These are phyloP conservation scores for Agrochola lota DNA, from an alignment of 2,888 invertebrate species.

Conservation along the genomic window DNA sequence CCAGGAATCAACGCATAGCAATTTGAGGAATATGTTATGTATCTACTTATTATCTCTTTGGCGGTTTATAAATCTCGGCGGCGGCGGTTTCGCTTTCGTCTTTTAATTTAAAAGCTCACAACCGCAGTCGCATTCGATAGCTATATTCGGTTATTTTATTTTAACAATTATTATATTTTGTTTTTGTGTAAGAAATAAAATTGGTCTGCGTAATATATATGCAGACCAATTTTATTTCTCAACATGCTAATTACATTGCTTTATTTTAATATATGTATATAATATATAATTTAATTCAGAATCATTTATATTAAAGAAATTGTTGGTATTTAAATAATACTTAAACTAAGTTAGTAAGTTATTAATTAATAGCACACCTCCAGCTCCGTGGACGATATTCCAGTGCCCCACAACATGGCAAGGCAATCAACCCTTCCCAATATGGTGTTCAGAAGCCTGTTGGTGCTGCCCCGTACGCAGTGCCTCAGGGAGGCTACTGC, in stretches of 20 bases:
- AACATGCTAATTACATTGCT: background rate
- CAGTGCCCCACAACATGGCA: background rate
- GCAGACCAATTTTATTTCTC: no score
- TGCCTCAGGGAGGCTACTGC: no score
- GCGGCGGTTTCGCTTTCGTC: conserved; percentile 23
- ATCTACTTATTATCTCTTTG: conserved; percentile 31
- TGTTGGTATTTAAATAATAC: background rate
- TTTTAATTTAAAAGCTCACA: conserved; percentile 31
- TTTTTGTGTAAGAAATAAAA: background rate
- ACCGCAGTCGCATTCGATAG: conserved; percentile 17
- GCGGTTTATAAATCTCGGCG: conserved; percentile 11
- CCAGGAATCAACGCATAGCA: conserved; percentile 50
- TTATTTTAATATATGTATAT: no score
- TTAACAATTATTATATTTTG: background rate
- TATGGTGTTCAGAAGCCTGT: no score
- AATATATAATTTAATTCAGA: background rate
- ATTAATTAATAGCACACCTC: background rate
- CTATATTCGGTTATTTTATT: conserved; percentile 27
- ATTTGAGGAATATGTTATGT: conserved; percentile 50
- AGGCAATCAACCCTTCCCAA: no score
- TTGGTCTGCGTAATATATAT: background rate
- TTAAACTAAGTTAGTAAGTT: background rate
- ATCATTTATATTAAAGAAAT: background rate
- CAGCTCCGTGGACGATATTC: background rate
- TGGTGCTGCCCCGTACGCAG: no score